Conservation (phyloP, 2,888 invertebrate species). For the Megastigmus dorsalis region DNA sequence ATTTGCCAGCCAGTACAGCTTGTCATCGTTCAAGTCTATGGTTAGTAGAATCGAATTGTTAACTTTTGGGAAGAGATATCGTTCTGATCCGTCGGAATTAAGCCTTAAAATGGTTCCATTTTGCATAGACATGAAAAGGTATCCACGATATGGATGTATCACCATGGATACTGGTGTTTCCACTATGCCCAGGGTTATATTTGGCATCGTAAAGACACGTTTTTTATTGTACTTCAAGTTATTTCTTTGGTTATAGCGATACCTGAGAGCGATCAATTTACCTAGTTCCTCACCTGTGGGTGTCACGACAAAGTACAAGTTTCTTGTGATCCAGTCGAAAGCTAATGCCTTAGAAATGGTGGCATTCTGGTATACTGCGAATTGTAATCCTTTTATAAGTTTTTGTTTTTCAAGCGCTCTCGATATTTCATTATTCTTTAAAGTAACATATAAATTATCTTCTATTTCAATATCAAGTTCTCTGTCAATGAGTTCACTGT, state of each 20-base stretch:
- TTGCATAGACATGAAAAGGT: not conserved
- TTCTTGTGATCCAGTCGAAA: slow-evolving; percentile 4
- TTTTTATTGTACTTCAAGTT: not conserved
- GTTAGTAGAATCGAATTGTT: not conserved
- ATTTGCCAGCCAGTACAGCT: not conserved
- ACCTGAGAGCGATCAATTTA: not conserved
- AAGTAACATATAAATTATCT: not conserved
- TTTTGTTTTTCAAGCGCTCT: too few species aligned
- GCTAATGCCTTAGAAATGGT: not conserved
- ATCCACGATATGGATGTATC: slow-evolving; percentile 1
- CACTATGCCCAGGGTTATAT: not conserved
- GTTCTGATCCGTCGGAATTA: not conserved
- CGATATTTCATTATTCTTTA: too few species aligned
- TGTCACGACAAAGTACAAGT: not conserved
- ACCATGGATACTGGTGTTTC: not conserved
- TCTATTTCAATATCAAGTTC: too few species aligned
- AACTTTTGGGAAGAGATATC: not conserved
- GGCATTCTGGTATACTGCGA: not conserved
- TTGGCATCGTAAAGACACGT: not conserved
- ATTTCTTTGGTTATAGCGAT: too few species aligned
- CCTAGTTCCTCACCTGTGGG: not conserved
- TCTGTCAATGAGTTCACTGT: not conserved
- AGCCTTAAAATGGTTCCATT: not conserved
- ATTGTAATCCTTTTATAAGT: too few species aligned
- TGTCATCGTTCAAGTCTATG: not conserved